Evolutionary conservation across 2,888 invertebrate species (phyloP).

Genomic region (Diplazon laetatorius): DNA sequence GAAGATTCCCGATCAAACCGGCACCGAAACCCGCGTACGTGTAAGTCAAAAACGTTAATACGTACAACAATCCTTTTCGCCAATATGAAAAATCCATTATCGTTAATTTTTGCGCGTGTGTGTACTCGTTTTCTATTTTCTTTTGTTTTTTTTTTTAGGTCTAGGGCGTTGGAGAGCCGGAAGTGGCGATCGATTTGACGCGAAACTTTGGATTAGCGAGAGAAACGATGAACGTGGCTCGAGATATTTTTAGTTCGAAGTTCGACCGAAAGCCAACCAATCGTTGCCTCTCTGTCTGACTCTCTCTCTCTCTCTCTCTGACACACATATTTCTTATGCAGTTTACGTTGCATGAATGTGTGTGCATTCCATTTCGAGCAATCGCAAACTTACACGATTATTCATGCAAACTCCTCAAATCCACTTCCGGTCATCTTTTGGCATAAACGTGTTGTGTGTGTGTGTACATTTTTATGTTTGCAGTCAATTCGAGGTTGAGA

Average conservation of each 20-base stretch:
- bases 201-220: constrained; percentile 9
- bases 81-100: constrained; percentile 89
- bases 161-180: neutral
- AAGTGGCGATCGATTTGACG: constrained; percentile 34
- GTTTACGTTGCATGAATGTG: constrained; percentile 24
- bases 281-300: constrained; percentile 22
- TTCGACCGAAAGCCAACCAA: constrained; percentile 55
- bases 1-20: constrained; percentile 88
- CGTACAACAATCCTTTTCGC: constrained; percentile 89
- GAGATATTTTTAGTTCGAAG: constrained; percentile 73
- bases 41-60: constrained; percentile 90
- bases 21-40: constrained; percentile 92
- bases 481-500: no score
- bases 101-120: neutral
- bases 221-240: constrained; percentile 22
- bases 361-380: neutral
- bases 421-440: constrained; percentile 24
- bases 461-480: no score
- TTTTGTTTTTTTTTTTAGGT: neutral
- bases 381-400: constrained; percentile 3
- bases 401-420: constrained; percentile 22
- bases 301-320: constrained; percentile 12
- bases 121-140: neutral
- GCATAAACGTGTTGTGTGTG: no score
- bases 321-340: constrained; percentile 21